A percentile compares a stretch with the other conserved stretches of the same genome.
phyloP scores from a whole-genome alignment of 1,140 invertebrate species.

The Drosophila teissieri region DNA sequence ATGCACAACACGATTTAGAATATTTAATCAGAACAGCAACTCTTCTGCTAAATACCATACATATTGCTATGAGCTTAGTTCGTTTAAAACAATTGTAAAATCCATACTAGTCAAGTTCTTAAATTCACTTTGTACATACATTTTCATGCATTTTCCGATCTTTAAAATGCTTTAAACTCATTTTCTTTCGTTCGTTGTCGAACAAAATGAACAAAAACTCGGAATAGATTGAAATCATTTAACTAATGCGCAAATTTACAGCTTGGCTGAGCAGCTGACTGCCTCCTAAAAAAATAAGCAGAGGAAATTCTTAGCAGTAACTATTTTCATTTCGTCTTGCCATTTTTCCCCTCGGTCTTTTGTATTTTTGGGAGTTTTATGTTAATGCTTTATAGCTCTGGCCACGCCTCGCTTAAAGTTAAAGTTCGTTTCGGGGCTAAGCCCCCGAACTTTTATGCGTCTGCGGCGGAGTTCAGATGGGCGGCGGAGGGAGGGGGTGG shows the following conservation, averaged over 20 bases:
- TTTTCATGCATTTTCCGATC: too few relatives aligned
- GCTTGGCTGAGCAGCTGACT: conserved; percentile 25
- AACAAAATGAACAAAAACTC: too few relatives aligned
- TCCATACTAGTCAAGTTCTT: too few relatives aligned
- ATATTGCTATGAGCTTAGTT: too few relatives aligned
- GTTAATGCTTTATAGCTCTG: conserved; percentile 49
- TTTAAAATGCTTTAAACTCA: too few relatives aligned
- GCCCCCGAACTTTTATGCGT: conserved; percentile 50
- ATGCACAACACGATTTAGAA: too few relatives aligned
- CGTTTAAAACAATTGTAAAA: too few relatives aligned
- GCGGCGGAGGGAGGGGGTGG: neutral
- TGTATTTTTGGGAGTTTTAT: conserved; percentile 27
- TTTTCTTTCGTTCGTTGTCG: too few relatives aligned
- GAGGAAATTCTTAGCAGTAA: conserved; percentile 26
- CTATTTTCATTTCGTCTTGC: conserved; percentile 14
- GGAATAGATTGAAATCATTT: conserved; percentile 46
- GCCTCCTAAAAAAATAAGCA: neutral
- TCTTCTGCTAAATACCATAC: too few relatives aligned
- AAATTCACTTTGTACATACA: too few relatives aligned
- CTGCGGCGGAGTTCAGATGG: neutral
- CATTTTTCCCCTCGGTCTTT: neutral
- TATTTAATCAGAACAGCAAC: too few relatives aligned
- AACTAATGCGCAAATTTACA: conserved; percentile 58
- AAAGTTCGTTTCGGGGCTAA: conserved; percentile 30
- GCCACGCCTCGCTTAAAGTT: conserved; percentile 60